Conservation (phyloP, 2,797 vertebrate genomes). For the Cuniculus paca region DNA sequence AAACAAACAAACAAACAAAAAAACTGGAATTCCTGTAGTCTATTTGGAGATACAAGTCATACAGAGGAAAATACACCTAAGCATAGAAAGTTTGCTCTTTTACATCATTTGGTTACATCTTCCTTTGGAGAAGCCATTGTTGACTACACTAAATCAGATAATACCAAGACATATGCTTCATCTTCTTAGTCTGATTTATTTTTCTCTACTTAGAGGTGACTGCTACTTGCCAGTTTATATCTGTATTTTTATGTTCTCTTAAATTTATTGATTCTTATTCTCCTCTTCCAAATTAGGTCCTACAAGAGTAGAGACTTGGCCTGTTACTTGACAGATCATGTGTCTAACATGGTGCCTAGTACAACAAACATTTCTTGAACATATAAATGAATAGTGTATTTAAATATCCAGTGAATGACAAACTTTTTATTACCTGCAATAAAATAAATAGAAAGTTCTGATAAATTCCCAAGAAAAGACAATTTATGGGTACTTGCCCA, state of each 20-base stretch:
- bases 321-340: neutral
- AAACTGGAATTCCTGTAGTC: neutral
- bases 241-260: neutral
- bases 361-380: constrained; percentile 3
- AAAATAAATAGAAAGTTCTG: constrained; percentile 9
- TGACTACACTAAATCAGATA: neutral
- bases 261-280: neutral
- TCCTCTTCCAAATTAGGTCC: neutral
- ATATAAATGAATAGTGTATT: neutral
- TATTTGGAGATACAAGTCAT: neutral
- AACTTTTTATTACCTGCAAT: neutral
- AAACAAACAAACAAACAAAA: too few species aligned
- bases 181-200: neutral
- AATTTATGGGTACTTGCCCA: neutral
- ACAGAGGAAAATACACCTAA: neutral
- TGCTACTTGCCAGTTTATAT: neutral
- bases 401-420: neutral
- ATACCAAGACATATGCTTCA: neutral
- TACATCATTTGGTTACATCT: neutral
- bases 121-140: neutral
- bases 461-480: neutral
- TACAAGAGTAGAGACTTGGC: neutral
- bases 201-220: neutral
- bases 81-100: neutral
- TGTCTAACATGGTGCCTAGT: neutral